phyloP scores from a whole-genome alignment of 2,113 vertebrate genomes.

The Microtus oregoni region DNA sequence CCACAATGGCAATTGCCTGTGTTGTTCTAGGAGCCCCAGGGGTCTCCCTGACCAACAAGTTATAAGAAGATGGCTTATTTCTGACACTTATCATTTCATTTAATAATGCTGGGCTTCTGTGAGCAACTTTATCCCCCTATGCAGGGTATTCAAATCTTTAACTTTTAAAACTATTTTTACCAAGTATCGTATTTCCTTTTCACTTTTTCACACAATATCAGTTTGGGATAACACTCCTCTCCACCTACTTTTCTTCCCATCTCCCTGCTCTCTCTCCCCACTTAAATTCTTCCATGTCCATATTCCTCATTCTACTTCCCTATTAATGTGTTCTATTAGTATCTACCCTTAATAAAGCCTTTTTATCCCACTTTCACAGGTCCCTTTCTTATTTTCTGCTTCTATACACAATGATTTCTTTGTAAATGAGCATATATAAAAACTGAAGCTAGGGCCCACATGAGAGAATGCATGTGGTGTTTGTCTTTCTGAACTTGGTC shows the following conservation, averaged over 20 bases:
- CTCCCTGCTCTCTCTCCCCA: background rate
- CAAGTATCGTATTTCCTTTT: background rate
- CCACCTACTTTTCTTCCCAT: background rate
- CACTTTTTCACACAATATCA: background rate
- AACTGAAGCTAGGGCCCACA: background rate
- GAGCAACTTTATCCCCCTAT: background rate
- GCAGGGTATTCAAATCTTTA: background rate
- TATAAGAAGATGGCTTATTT: background rate
- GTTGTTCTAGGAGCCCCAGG: too few relatives aligned
- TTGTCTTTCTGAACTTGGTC: background rate
- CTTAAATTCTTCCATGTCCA: background rate
- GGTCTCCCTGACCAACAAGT: background rate
- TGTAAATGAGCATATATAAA: background rate
- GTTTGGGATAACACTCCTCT: background rate
- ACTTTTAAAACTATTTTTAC: background rate
- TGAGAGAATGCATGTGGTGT: too few relatives aligned
- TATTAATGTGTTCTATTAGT: background rate
- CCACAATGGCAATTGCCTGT: background rate
- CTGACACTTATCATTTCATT: background rate
- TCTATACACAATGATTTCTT: background rate
- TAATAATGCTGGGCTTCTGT: background rate
- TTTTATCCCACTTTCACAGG: too few relatives aligned
- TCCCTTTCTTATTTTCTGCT: background rate
- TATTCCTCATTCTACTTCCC: background rate
- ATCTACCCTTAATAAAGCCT: background rate